Evolutionary conservation across 2,113 vertebrate species (phyloP), one percentile per base, ranked within the genome.

Genomic region (Calypte anna): DNA sequence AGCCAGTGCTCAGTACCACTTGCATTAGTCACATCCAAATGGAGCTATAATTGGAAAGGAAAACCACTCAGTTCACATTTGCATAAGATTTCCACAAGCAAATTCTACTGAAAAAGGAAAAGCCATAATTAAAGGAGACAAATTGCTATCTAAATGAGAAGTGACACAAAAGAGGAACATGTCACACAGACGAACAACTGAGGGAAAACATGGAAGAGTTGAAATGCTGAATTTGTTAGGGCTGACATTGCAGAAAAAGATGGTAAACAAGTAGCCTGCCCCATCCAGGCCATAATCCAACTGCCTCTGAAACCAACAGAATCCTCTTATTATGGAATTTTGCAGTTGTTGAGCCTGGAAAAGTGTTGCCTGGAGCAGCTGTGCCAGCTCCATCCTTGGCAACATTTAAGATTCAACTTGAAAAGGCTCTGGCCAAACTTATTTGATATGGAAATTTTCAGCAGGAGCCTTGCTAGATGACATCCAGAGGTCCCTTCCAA

Each of bases 71-170:
- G 82, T 81, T 91, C 14, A 2, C 67, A 96, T 96, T 90, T 95
- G 79, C 91, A 46, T 93, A 78, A 64, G 76, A 62, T 57, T 86
- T 88, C 79, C 86, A 94, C 50, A 88, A 75, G 8, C 0, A 2
- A 74, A 70, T 68, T 79, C 64, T 70, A 81, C 68, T 53, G 61
- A 95, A 74, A 33, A 86, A 86, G 82, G 24, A 93, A 93, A 96
- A 88, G 54, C n/a, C 68, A 72, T 78, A 93, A 94, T 83, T 96
- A 91, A 90, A 91, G 64, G 44, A 88, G 90, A 93, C 90, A 93
- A 96, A 91, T 46, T 86, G 69, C 69, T 53, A 40, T 75, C 48
- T 72, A 63, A 85, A 89, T 90, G 81, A 90, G 79, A 93, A 95
- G 64, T 53, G 88, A 93, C 86, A 86, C 40, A 51, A 79, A 88